Evolutionary conservation across 2,888 invertebrate genomes (phyloP).

Genomic region (Nephrocerus scutellatus): DNA sequence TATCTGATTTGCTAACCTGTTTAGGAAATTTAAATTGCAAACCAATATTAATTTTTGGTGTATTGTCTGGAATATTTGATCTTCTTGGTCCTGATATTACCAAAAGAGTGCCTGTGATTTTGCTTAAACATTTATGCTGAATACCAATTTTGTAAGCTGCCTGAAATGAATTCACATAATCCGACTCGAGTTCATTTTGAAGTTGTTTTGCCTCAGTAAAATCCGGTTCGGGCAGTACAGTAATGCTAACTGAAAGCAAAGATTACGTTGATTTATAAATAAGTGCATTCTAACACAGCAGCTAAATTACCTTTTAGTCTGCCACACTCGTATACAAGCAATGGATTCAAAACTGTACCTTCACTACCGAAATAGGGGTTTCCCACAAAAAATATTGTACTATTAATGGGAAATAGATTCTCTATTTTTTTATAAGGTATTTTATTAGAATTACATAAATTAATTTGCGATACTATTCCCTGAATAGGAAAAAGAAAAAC

Average conservation of each 20-base stretch:
- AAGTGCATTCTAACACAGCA: no score
- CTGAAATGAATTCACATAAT: conserved; percentile 33
- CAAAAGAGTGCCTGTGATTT: conserved; percentile 79
- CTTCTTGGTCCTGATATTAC: conserved; percentile 53
- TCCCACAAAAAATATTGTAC: conserved; percentile 67
- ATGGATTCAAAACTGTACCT: conserved; percentile 58
- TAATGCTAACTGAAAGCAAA: conserved; percentile 33
- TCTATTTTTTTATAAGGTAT: conserved; percentile 42
- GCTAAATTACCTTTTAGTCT: conserved; percentile 36
- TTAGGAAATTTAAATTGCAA: conserved; percentile 87
- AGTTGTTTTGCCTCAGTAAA: conserved; percentile 27
- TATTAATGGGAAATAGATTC: conserved; percentile 62
- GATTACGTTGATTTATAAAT: neutral
- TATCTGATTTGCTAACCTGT: conserved; percentile 50
- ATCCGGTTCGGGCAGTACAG: conserved; percentile 38
- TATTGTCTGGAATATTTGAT: conserved; percentile 40
- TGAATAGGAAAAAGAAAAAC: conserved; percentile 42
- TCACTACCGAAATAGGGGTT: conserved; percentile 74
- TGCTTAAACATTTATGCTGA: conserved; percentile 64
- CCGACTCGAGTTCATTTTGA: conserved; percentile 29
- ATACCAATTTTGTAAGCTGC: conserved; percentile 51
- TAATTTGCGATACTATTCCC: conserved; percentile 33
- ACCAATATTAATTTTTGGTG: conserved; percentile 69
- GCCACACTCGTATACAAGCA: conserved; percentile 37
- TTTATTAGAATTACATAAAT: conserved; percentile 42